Evolutionary conservation across 2,888 invertebrate genomes (phyloP), one percentile per base, ranked within the genome.

Genomic region (Spodoptera picta): DNA sequence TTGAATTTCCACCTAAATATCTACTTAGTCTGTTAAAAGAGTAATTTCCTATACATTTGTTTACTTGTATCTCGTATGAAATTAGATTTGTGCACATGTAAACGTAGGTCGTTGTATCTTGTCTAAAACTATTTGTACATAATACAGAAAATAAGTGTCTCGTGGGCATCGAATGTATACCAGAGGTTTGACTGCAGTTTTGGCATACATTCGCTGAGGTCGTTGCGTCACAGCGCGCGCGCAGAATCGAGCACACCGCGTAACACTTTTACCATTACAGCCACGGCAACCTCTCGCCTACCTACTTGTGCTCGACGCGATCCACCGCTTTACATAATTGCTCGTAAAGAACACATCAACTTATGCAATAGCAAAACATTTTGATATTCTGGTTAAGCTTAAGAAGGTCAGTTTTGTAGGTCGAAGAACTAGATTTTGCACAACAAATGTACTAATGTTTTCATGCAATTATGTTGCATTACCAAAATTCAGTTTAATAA

Each of bases 211-310:
- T 93, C 88, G 90, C 87, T 61, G 71, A 59, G 73, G 65, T 2
- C 65, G 83, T 93, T 92, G 93, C 93, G 89, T 93, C 89, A 92
- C 75, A 74, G 79, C 80, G 81, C 83, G 80, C 81, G 81, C 83
- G 82, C 83, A 81, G 89, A 87, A 92, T 89, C 88, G 91, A 86
- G 93, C 87, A 87, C 92, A 87, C 83, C 87, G 89, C 89, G 93
- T 93, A 93, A 93, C 91, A 94, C 93, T 93, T 92, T 91, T 92
- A 91, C 92, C 90, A 89, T 91, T 89, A 88, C 90, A 83, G 87
- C 82, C 80, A 77, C 84, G 79, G 79, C 85, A 85, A 81, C 86
- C 89, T 87, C 85, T 87, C 86, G 87, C 87, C 85, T 84, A 84
- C 89, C 88, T 87, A 90, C 91, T 90, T 89, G 78, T 74, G 80